Evolutionary conservation across 2,797 vertebrate genomes (phyloP).

Genomic region (Centroberyx gerrardi): DNA sequence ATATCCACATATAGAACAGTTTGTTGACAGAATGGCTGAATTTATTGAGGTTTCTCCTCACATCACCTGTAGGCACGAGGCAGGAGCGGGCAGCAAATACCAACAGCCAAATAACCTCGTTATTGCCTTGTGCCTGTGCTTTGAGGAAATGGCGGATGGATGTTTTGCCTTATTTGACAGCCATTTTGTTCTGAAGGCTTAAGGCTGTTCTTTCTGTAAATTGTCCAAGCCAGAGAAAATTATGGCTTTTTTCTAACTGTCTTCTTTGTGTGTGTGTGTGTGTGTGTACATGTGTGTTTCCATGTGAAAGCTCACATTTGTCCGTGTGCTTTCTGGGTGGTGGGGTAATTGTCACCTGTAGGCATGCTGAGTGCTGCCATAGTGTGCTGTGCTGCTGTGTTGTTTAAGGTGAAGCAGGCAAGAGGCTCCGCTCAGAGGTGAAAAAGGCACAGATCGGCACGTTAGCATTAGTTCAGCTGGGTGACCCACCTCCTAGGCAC

Average conservation of each 20-base stretch:
- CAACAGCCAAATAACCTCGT: conserved; percentile 77
- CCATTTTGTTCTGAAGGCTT: conserved; percentile 74
- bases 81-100: conserved; percentile 73
- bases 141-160: conserved; percentile 77
- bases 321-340: conserved; percentile 10
- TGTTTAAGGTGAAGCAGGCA: conserved; percentile 53
- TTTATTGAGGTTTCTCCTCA: conserved; percentile 74
- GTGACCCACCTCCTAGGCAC: conserved; percentile 38
- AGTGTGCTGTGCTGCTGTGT: conserved; percentile 18
- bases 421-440: conserved; percentile 28
- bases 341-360: conserved; percentile 49
- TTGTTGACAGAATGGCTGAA: conserved; percentile 76
- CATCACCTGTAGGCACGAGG: conserved; percentile 77
- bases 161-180: conserved; percentile 75
- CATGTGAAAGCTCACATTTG: neutral
- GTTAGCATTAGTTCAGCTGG: conserved; percentile 63
- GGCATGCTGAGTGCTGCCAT: conserved; percentile 31
- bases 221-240: conserved; percentile 57
- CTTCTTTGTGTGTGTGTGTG: neutral
- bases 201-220: conserved; percentile 67
- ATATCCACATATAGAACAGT: conserved; percentile 67
- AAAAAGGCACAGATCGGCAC: conserved; percentile 52
- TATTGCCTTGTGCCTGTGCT: conserved; percentile 76
- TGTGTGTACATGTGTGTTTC: neutral
- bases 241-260: conserved; percentile 53